Evolutionary conservation across 2,113 vertebrate genomes (phyloP).

Genomic region (Camelus bactrianus): DNA sequence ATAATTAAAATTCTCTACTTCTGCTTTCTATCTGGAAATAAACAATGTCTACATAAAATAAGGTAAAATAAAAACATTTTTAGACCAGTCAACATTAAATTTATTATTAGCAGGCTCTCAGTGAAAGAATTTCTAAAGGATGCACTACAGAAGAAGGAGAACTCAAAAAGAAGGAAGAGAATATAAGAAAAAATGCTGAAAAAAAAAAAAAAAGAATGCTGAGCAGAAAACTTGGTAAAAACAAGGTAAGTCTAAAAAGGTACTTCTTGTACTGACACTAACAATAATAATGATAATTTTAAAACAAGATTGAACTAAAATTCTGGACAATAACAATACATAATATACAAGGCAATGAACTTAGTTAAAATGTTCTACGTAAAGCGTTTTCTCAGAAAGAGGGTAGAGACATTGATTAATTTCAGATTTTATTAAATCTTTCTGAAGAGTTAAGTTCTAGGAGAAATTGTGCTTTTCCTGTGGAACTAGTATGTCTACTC

Average conservation of each 20-base stretch:
- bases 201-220: not conserved
- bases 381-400: slow-evolving; percentile 36
- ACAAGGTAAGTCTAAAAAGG: not conserved
- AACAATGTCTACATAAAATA: slow-evolving; percentile 47
- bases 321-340: not conserved
- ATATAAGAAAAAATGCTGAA: not conserved
- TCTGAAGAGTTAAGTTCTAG: slow-evolving; percentile 39
- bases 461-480: slow-evolving; percentile 1
- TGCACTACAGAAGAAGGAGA: not conserved
- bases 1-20: slow-evolving; percentile 17
- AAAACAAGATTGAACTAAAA: slow-evolving; percentile 37
- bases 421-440: slow-evolving; percentile 33
- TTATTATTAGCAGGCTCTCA: slow-evolving; percentile 48
- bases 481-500: not conserved
- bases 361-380: not conserved
- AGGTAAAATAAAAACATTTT: slow-evolving; percentile 58
- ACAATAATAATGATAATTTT: not conserved
- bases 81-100: not conserved
- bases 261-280: not conserved
- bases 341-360: not conserved
- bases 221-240: not conserved
- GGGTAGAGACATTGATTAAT: not conserved
- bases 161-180: slow-evolving; percentile 16
- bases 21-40: slow-evolving; percentile 32
- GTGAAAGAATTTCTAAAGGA: slow-evolving; percentile 23